phyloP scores from a whole-genome alignment of 2,797 vertebrate species.

The Dendrocincla tyrannina region DNA sequence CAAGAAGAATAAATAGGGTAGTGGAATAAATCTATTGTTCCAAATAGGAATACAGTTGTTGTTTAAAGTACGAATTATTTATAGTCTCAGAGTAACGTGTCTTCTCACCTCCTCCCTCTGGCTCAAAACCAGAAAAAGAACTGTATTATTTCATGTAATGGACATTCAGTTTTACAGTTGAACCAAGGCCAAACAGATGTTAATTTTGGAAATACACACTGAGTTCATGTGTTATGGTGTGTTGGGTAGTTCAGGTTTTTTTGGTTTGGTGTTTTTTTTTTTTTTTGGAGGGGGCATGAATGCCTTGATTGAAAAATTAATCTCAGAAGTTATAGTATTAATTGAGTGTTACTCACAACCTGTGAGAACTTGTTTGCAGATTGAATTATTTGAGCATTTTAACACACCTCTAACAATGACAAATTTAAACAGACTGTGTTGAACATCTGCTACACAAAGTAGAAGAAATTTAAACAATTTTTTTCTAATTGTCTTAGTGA shows the following conservation, averaged over 20 bases:
- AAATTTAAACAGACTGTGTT: slow-evolving; percentile 44
- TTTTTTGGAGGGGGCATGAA: neutral
- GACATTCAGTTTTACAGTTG: neutral
- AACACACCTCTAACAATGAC: slow-evolving; percentile 58
- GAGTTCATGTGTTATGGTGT: neutral
- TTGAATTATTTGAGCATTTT: slow-evolving; percentile 60
- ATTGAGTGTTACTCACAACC: slow-evolving; percentile 59
- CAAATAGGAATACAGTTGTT: neutral
- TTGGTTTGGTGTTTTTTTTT: rapidly evolving
- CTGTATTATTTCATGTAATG: neutral
- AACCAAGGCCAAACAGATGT: slow-evolving; percentile 26
- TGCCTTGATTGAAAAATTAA: slow-evolving; percentile 30
- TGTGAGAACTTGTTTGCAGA: slow-evolving; percentile 66
- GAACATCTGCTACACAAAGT: slow-evolving; percentile 52
- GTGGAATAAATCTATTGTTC: neutral
- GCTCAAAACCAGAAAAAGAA: neutral
- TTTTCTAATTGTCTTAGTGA: neutral
- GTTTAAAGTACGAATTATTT: slow-evolving; percentile 11
- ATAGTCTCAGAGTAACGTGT: neutral
- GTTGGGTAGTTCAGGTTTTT: rapidly evolving
- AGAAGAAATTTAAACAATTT: neutral
- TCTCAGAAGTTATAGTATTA: slow-evolving; percentile 47
- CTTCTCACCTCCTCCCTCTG: neutral
- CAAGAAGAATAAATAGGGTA: neutral
- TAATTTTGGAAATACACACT: slow-evolving; percentile 14